These are phyloP conservation scores for Lapara coniferarum DNA, from an alignment of 2,888 invertebrate genomes.

Conservation along the genomic window DNA sequence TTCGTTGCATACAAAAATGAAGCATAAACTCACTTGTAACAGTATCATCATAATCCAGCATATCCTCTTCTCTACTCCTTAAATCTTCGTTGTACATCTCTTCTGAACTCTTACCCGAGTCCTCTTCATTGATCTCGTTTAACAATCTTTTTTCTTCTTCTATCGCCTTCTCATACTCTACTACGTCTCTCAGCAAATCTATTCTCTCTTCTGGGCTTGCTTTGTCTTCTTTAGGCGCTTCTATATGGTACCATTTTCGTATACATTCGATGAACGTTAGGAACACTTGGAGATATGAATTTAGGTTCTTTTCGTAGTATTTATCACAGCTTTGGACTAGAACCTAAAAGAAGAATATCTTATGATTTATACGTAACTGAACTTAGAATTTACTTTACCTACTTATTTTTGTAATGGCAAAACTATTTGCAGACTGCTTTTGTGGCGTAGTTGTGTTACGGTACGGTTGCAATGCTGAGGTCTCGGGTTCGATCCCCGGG, in stretches of 20 bases:
- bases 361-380: background rate
- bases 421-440: too few species aligned
- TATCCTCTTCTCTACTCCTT: slow-evolving; percentile 61
- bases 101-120: slow-evolving; percentile 65
- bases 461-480: too few species aligned
- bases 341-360: slow-evolving; percentile 63
- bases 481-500: too few species aligned
- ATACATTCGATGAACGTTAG: slow-evolving; percentile 86
- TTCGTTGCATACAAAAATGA: background rate
- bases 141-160: slow-evolving; percentile 64
- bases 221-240: slow-evolving; percentile 25
- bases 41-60: slow-evolving; percentile 64
- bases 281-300: slow-evolving; percentile 88
- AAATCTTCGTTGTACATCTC: slow-evolving; percentile 82
- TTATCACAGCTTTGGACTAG: slow-evolving; percentile 85
- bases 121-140: slow-evolving; percentile 56
- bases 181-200: slow-evolving; percentile 62
- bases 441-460: too few species aligned
- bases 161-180: slow-evolving; percentile 64
- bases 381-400: too few species aligned
- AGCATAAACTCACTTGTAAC: slow-evolving; percentile 53
- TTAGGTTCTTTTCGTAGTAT: slow-evolving; percentile 82
- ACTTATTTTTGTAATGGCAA: too few species aligned
- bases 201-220: slow-evolving; percentile 33
- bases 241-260: slow-evolving; percentile 78